Conservation (phyloP, 1,140 invertebrate species). For the Brachionus angularis region DNA sequence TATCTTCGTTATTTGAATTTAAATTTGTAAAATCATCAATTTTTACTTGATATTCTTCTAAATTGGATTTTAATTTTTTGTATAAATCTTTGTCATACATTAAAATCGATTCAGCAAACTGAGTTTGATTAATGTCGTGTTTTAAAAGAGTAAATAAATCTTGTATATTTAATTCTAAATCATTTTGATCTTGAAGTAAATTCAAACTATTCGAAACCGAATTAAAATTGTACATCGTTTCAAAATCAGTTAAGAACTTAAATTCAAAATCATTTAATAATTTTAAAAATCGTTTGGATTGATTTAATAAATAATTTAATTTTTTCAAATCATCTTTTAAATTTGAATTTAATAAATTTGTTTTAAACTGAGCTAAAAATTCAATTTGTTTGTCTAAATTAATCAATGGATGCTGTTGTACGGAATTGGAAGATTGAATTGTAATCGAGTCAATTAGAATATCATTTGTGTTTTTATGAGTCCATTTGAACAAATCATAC, state of each 20-base stretch:
- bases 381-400: constrained; percentile 36
- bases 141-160: neutral
- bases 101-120: neutral
- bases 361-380: neutral
- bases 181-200: too few species aligned
- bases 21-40: too few species aligned
- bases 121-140: neutral
- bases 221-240: neutral
- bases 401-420: neutral
- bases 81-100: constrained; percentile 33
- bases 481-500: constrained; percentile 8
- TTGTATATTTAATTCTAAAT: neutral
- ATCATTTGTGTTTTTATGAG: constrained; percentile 18
- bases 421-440: neutral
- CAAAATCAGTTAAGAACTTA: neutral
- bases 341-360: neutral
- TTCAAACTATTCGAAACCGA: neutral
- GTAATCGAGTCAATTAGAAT: constrained; percentile 30
- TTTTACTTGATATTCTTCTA: constrained; percentile 15
- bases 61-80: constrained; percentile 12
- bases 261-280: constrained; percentile 28
- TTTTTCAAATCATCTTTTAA: constrained; percentile 9
- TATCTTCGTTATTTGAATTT: neutral
- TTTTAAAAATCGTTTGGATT: constrained; percentile 14
- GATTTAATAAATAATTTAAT: neutral